A percentile compares a stretch with the other conserved stretches of the same genome.
Conservation (phyloP, 1,140 invertebrate species). For the Drosophila takahashii region DNA sequence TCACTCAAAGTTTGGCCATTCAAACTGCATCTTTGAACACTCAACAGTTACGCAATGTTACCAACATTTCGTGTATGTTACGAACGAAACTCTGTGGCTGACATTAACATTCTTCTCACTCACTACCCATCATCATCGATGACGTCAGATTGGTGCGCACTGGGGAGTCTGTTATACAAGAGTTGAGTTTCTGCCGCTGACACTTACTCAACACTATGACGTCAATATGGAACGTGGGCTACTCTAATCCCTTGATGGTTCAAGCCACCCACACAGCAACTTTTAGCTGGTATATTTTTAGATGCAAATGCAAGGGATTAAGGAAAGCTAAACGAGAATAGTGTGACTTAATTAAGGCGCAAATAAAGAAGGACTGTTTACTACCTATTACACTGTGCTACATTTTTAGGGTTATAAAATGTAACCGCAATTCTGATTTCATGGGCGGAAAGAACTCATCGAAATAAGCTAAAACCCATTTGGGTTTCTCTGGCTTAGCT, state of each 20-base stretch:
- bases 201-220: conserved; percentile 59
- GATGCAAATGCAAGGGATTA: not conserved
- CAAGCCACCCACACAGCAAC: not conserved
- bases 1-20: conserved; percentile 7
- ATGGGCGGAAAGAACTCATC: too few relatives aligned
- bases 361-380: too few relatives aligned
- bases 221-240: conserved; percentile 35
- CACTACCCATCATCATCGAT: conserved; percentile 13
- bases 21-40: conserved; percentile 36
- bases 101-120: conserved; percentile 40
- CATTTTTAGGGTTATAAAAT: too few relatives aligned
- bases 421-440: too few relatives aligned
- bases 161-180: conserved; percentile 42
- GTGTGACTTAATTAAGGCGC: too few relatives aligned
- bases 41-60: conserved; percentile 78
- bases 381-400: too few relatives aligned
- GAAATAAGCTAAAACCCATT: too few relatives aligned
- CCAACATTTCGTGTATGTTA: conserved; percentile 32
- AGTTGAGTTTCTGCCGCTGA: conserved; percentile 29
- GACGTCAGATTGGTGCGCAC: conserved; percentile 55
- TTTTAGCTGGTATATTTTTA: not conserved
- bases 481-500: too few relatives aligned
- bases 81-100: conserved; percentile 11
- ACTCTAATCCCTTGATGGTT: not conserved
- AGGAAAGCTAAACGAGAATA: too few relatives aligned